Evolutionary conservation across 2,113 vertebrate genomes (phyloP).

Genomic region (Solenodon paradoxus): DNA sequence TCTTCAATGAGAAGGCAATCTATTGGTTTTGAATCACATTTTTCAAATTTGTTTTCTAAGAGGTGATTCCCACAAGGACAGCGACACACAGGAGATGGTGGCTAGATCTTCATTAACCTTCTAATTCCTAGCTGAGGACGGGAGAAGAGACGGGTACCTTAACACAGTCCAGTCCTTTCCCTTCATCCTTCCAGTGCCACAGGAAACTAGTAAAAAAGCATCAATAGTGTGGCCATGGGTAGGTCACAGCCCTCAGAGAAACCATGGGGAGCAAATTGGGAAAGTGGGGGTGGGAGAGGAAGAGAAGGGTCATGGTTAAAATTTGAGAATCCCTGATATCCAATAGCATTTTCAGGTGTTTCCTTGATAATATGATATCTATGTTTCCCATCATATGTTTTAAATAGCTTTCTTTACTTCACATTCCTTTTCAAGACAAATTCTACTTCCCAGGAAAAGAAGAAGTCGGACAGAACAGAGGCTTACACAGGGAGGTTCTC

Average conservation of each 20-base stretch:
- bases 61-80: neutral
- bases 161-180: neutral
- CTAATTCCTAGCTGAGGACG: neutral
- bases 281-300: no score
- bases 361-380: neutral
- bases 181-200: neutral
- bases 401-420: neutral
- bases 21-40: neutral
- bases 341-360: neutral
- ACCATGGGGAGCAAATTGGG: fast-evolving
- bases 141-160: no score
- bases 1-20: neutral
- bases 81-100: neutral
- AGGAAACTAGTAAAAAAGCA: neutral
- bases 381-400: neutral
- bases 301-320: neutral
- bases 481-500: neutral
- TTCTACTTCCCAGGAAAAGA: neutral
- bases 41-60: neutral
- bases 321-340: neutral
- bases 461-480: neutral
- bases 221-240: neutral
- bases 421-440: neutral
- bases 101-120: no score
- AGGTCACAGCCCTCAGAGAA: neutral